Evolutionary conservation across 2,113 vertebrate species (phyloP), one percentile per base, ranked within the genome.

Genomic region (Dicaeum eximium): DNA sequence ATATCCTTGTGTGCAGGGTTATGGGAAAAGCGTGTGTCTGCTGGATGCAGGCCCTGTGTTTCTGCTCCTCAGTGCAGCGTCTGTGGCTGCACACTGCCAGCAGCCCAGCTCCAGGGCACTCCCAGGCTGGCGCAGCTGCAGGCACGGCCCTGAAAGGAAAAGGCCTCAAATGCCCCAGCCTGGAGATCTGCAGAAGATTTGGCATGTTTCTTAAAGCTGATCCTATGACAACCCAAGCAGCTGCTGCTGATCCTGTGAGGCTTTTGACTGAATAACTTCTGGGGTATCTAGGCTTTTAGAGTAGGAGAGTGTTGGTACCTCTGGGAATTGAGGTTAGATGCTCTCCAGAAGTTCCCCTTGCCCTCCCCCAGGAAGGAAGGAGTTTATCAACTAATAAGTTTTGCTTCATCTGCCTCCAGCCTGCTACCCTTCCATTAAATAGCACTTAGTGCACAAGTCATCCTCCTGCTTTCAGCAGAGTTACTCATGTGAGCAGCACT

Each of bases 1-100:
- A 27, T 5, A n/a, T 15, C 15, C 15, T 7, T 35, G 10, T 53
- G n/a, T 1, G 1, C 12, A 23, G 7, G 22, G 24, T 24, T 84
- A 73, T 28, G 28, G n/a, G n/a, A 51, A 28, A 67, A 54, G 30
- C 4, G 8, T 6, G 12, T 69, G 6, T 51, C 9, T 81, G 12
- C 28, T 28, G 4, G 13, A 7, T 47, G 58, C 15, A 28, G 11
- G 7, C 3, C n/a, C 27, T 18, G 0, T 4, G 2, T 60, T 56
- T 6, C 16, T 79, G 33, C 27, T 45, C 30, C 37, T 61, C 23
- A 40, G 13, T 22, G 47, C 4, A 24, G 30, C 4, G 19, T 33
- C 48, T 72, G 7, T 11, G 15, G 24, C 11, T 80, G 33, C 12
- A 23, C 18, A 4, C 7, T 15, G 37, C 67, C 35, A 56, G 33